Conservation (phyloP, 2,113 vertebrate species). For the Spizaetus ornatus region DNA sequence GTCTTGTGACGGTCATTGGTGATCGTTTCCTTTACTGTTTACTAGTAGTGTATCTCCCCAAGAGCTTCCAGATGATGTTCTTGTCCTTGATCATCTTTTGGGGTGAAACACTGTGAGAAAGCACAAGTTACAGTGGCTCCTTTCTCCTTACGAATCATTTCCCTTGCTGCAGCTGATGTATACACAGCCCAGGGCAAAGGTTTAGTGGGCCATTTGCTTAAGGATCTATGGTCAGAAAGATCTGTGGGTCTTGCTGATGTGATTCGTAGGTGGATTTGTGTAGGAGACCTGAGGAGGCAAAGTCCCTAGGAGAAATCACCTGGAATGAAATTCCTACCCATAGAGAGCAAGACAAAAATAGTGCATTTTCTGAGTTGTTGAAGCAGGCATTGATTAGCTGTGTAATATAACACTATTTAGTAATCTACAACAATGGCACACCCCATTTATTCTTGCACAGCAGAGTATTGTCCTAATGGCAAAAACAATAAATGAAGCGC, state of each 20-base stretch:
- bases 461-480: neutral
- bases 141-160: neutral
- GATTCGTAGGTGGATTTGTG: neutral
- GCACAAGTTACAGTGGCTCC: neutral
- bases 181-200: neutral
- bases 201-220: neutral
- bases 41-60: neutral
- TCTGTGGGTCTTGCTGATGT: neutral
- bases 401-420: neutral
- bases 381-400: neutral
- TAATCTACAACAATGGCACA: neutral
- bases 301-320: neutral
- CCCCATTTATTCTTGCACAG: neutral
- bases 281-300: neutral
- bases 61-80: neutral
- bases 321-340: neutral
- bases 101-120: neutral
- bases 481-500: neutral
- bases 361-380: neutral
- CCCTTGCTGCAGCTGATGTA: neutral
- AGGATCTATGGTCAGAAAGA: neutral
- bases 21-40: neutral
- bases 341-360: neutral
- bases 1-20: neutral
- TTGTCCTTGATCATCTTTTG: neutral